Evolutionary conservation across 2,113 vertebrate genomes (phyloP), one percentile per base, ranked within the genome.

Genomic region (Alligator sinensis): DNA sequence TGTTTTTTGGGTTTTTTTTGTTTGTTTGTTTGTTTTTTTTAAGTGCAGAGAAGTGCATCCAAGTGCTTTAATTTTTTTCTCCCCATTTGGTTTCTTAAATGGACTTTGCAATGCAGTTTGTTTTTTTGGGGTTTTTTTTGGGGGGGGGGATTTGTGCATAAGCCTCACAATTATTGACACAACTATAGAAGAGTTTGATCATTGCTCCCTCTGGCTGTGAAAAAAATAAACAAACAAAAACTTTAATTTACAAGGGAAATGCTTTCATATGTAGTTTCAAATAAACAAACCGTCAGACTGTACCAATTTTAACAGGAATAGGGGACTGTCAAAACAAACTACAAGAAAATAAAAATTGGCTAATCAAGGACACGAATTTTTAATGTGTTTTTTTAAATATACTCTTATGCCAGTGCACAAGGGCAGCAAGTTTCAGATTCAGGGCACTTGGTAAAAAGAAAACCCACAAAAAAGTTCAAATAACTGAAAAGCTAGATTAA

Each of bases 121-220:
- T 9, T 47, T 47, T 47, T 47, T 47, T 47, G 34, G n/a, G n/a
- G n/a, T n/a, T n/a, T n/a, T n/a, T n/a, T n/a, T n/a, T n/a, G n/a
- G n/a, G n/a, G n/a, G n/a, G n/a, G n/a, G n/a, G n/a, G n/a, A n/a
- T 14, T 28, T 66, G 63, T 66, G 27, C 28, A 66, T 66, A 66
- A 30, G 18, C 66, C 19, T 68, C n/a, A 68, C n/a, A 19, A 7
- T 30, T 30, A 19, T 30, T 28, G 30, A 34, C 18, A 34, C 17
- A 19, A 30, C 66, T 70, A 34, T 34, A 15, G 30, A 34, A 21
- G 30, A 3, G 8, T 84, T 74, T 59, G 11, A 88, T 25, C 38
- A 82, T 24, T 95, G 70, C 92, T 94, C 96, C 96, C 92, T 92
- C 96, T 83, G 92, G 92, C 27, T 93, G 74, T 2, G 68, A 79